phyloP scores from a whole-genome alignment of 2,888 invertebrate genomes.

The Calliscelio sp. region DNA sequence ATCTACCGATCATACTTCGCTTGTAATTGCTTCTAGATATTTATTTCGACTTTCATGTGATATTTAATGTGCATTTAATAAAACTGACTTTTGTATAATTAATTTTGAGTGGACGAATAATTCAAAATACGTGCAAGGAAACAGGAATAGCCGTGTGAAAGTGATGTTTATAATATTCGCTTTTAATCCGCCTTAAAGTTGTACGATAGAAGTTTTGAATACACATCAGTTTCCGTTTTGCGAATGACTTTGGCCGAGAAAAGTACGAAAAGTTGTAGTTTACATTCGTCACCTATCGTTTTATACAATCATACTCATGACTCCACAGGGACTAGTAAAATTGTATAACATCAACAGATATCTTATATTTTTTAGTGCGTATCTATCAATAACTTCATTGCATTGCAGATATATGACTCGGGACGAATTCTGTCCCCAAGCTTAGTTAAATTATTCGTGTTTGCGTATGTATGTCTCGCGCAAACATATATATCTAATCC shows the following conservation, averaged over 20 bases:
- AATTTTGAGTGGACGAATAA: too few species aligned
- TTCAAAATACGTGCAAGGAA: too few species aligned
- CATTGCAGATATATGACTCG: constrained; percentile 27
- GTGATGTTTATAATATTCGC: constrained; percentile 27
- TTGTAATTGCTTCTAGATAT: too few species aligned
- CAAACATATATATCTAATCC: constrained; percentile 25
- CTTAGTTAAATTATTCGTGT: constrained; percentile 38
- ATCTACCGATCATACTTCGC: too few species aligned
- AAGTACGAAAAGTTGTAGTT: constrained; percentile 53
- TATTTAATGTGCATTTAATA: too few species aligned
- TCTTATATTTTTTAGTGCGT: constrained; percentile 40
- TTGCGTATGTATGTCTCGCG: constrained; percentile 19
- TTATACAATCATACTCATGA: constrained; percentile 57
- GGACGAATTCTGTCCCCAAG: constrained; percentile 42
- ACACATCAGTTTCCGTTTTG: constrained; percentile 45
- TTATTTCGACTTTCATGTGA: too few species aligned
- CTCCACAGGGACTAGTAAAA: constrained; percentile 49
- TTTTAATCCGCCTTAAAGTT: constrained; percentile 29
- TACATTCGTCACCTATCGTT: constrained; percentile 55
- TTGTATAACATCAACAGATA: constrained; percentile 45
- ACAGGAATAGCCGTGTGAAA: too few species aligned
- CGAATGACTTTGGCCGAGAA: constrained; percentile 31
- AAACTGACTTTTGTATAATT: too few species aligned
- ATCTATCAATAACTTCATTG: constrained; percentile 58
- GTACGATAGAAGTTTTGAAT: constrained; percentile 19